Evolutionary conservation across 1,140 invertebrate species (phyloP), one percentile per base, ranked within the genome.

Genomic region (Ericerus pela): DNA sequence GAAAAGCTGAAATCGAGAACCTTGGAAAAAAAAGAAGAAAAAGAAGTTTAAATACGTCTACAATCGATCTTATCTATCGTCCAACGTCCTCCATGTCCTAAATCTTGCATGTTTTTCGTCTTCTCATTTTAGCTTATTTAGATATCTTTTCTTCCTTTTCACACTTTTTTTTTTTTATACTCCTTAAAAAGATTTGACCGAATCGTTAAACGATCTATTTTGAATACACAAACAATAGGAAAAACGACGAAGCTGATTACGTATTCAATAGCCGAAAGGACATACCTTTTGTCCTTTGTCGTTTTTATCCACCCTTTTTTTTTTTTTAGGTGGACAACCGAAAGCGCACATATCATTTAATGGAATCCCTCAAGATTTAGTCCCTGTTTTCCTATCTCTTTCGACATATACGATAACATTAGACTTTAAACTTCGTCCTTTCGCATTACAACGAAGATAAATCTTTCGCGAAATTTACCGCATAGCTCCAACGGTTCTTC

Each of bases 391-490:
- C 3, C 8, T 47, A 47, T 24, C 10, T 47, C 26, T 16, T 24
- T 14, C 20, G 16, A 8, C 10, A 20, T n/a, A n/a, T n/a, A 47
- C 41, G 41, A 47, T 47, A 47, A 47, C 41, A 47, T 47, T 47
- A 47, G 41, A 47, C 41, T 47, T 47, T 47, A 47, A 47, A 47
- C 41, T 47, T 47, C 20, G 41, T 47, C 41, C 41, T 47, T 47
- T 47, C 41, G 41, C 26, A 47, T 47, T 47, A 47, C 22, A 47
- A 18, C 41, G 10, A 20, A 24, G 12, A 47, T 47, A 47, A 47
- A 47, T 47, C 41, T 47, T 47, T n/a, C 41, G 41, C 22, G 20
- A 47, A 47, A 47, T 18, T 47, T 47, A 14, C 41, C 16, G 20
- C 41, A 18, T 18, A 41, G 37, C 37, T 47, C n/a, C n/a, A n/a